Evolutionary conservation across 2,888 invertebrate species (phyloP), one percentile per base, ranked within the genome.

Genomic region (Netelia virgata): DNA sequence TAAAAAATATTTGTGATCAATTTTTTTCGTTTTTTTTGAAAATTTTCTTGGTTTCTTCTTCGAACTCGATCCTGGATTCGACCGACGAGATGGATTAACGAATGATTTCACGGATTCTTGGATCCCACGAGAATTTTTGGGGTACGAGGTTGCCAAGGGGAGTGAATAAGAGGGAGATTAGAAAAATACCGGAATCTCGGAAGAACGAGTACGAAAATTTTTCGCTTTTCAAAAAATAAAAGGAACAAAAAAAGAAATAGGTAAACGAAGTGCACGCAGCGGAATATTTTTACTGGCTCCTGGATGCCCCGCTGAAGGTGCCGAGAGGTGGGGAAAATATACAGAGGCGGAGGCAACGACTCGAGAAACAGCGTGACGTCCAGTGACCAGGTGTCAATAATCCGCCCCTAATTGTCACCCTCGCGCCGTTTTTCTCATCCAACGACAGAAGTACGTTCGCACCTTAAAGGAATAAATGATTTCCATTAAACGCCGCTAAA

Each of bases 331-430:
- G 14, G 64, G 66, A 41, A 16, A 23, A 43, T 53, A 41, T 61
- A 43, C 28, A 36, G 47, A 66, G 66, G 16, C 57, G 83, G 84
- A 88, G 88, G 86, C 88, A 88, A 74, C 90, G 90, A 91, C 89
- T 91, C 87, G 86, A 88, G 83, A 87, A 90, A 83, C 91, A 92
- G 92, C 92, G 87, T 90, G 91, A 90, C 88, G 90, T 88, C 90
- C 86, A 78, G 68, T 87, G 74, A 88, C 93, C 93, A 93, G 93
- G 93, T 93, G 93, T 92, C 91, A 91, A 93, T 93, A 93, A 93
- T 93, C 93, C 93, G 83, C 86, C 88, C 88, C 90, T 93, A 93
- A 93, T 93, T 93, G 92, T 92, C 88, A 87, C 86, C 87, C 89
- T 88, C 86, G 78, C 79, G 82, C 66, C 47, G 72, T 81, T 76